These are phyloP conservation scores for Tenthredo mesomela DNA, from an alignment of 2,888 invertebrate genomes.

Conservation along the genomic window DNA sequence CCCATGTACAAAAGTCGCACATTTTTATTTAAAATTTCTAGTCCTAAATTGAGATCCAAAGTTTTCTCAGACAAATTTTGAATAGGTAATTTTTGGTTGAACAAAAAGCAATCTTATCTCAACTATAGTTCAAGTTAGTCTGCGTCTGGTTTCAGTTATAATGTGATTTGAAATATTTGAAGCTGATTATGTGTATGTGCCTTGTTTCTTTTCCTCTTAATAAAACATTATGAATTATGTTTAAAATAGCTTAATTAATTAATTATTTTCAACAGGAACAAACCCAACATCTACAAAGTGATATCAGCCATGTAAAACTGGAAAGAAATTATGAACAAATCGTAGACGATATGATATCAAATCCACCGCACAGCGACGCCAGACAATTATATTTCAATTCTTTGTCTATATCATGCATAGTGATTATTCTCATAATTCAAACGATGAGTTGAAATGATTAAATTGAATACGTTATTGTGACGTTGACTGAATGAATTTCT, in stretches of 20 bases:
- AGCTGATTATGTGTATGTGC: background rate
- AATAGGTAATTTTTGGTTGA: constrained; percentile 9
- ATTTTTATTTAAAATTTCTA: constrained; percentile 52
- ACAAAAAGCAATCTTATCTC: background rate
- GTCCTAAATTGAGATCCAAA: background rate
- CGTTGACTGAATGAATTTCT: background rate
- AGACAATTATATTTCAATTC: background rate
- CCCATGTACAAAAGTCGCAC: constrained; percentile 70
- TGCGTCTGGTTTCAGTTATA: constrained; percentile 6
- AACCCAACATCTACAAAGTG: constrained; percentile 63
- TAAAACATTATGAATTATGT: background rate
- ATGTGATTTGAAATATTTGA: background rate
- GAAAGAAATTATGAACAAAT: constrained; percentile 61
- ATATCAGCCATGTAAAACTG: constrained; percentile 55
- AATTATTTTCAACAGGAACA: constrained; percentile 60
- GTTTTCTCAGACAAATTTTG: background rate
- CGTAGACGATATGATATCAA: constrained; percentile 59
- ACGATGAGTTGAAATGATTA: background rate
- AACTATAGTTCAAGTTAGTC: background rate
- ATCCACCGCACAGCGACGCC: constrained; percentile 29
- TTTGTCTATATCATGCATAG: constrained; percentile 5
- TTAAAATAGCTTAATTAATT: background rate
- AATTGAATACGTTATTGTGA: background rate
- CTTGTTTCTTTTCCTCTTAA: background rate
- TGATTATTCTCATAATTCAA: background rate